phyloP scores from a whole-genome alignment of 2,888 invertebrate genomes.

The Harmothoe impar region DNA sequence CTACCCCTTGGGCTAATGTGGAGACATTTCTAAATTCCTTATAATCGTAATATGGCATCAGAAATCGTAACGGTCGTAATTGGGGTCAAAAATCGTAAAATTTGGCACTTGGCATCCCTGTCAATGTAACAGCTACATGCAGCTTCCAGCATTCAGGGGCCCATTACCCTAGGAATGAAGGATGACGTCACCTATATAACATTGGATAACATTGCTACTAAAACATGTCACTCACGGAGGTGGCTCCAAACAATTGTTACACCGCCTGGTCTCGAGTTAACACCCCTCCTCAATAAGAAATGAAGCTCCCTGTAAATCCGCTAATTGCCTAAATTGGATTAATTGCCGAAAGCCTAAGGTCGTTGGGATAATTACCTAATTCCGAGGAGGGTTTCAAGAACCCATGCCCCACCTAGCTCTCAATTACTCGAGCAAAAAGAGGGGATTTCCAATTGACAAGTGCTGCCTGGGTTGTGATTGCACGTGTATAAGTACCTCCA shows the following conservation, averaged over 20 bases:
- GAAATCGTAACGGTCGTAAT: too few relatives aligned
- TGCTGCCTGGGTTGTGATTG: neutral
- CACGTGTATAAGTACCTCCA: neutral
- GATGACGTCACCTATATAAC: too few relatives aligned
- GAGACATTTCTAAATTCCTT: too few relatives aligned
- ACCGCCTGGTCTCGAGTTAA: neutral
- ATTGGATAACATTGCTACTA: neutral
- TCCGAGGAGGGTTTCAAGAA: neutral
- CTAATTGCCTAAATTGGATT: neutral
- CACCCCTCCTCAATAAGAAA: neutral
- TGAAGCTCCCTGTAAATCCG: neutral
- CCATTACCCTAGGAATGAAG: too few relatives aligned
- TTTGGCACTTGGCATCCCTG: too few relatives aligned
- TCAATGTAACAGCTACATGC: too few relatives aligned
- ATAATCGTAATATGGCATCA: too few relatives aligned
- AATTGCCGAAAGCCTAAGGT: neutral
- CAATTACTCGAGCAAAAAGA: neutral
- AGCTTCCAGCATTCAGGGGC: too few relatives aligned
- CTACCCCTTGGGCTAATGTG: too few relatives aligned
- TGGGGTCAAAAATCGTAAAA: too few relatives aligned
- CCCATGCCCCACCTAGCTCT: neutral
- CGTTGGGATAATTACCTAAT: neutral
- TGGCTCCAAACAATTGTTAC: neutral
- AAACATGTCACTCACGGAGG: neutral
- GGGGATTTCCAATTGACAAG: neutral